Evolutionary conservation across 2,888 invertebrate genomes (phyloP), one percentile per base, ranked within the genome.

Genomic region (Silvanus unidentatus): DNA sequence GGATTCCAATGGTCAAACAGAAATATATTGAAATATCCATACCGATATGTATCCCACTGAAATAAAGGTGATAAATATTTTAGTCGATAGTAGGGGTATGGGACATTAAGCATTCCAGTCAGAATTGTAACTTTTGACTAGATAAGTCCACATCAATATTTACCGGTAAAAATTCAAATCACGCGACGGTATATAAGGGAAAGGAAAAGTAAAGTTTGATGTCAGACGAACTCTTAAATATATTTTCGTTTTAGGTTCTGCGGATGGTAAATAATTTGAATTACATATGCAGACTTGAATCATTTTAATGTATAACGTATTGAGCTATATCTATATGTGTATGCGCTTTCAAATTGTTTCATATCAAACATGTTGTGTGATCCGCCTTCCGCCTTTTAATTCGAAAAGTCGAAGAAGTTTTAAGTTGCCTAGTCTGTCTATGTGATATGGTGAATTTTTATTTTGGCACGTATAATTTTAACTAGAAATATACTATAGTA

Each of bases 131-230:
- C 41, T 42, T 46, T 9, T 46, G 49, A 42, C 41, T 47, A 39
- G 42, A 39, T 47, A 41, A 49, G 41, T 44, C 43, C 32, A 42
- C 44, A 44, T 49, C 46, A 44, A 49, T 49, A 47, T 47, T 49
- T 49, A 44, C 44, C 41, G 42, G 39, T 40, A 44, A 40, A 49
- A 40, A 49, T 49, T 46, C 42, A 42, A 44, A 30, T 38, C 46
- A 42, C 45, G 45, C 42, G 22, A 22, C 22, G 3, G 22, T 22
- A 22, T 22, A 22, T 22, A 22, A 22, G 16, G 9, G 6, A n/a
- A n/a, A n/a, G 16, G 37, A 45, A 41, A 37, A 40, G 40, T 11
- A 30, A 30, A 41, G 11, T 32, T 32, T 32, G 32, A 32, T 11
- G 32, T 12, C 32, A n/a, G 32, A 32, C 32, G 11, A 32, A 32